Percentiles rank a stretch among this genome's conserved stretches.
Evolutionary conservation across 1,140 invertebrate species (phyloP).

Genomic region (Drosophila nebulosa): DNA sequence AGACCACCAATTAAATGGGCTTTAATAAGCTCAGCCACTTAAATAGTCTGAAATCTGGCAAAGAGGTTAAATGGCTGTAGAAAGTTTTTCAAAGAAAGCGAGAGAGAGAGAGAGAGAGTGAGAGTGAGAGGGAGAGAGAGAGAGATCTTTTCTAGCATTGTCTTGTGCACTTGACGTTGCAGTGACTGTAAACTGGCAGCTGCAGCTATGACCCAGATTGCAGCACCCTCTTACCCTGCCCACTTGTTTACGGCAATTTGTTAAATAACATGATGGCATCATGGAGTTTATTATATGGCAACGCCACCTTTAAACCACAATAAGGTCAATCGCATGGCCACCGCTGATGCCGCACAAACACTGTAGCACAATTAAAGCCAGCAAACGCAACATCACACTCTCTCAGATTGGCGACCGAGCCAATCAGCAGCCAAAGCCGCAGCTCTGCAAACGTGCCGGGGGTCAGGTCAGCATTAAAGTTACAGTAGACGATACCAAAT

Average conservation of each 20-base stretch:
- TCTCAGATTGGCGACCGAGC: constrained; percentile 31
- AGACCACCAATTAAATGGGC: constrained; percentile 62
- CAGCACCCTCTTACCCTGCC: neutral
- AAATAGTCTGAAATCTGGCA: constrained; percentile 65
- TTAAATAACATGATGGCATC: constrained; percentile 3
- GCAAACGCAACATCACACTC: constrained; percentile 49
- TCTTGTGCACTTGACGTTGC: neutral
- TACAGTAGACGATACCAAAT: constrained; percentile 8
- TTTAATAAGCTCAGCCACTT: constrained; percentile 73
- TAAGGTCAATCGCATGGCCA: constrained; percentile 58
- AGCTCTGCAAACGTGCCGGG: constrained; percentile 9
- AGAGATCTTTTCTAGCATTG: constrained; percentile 6
- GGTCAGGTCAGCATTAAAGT: constrained; percentile 29
- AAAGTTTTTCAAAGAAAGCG: constrained; percentile 22
- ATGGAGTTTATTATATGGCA: constrained; percentile 33
- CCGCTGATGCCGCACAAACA: constrained; percentile 18
- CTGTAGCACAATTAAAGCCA: constrained; percentile 58
- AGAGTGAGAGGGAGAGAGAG: neutral
- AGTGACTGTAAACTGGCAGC: neutral
- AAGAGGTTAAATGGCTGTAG: constrained; percentile 55
- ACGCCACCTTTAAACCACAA: constrained; percentile 47
- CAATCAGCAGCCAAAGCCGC: constrained; percentile 56
- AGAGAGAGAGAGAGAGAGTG: neutral
- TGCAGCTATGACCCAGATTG: constrained; percentile 41
- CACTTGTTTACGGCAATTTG: neutral